Base-by-base conservation (phyloP, 2,888 invertebrate species). In the Pammene fasciana region DNA sequence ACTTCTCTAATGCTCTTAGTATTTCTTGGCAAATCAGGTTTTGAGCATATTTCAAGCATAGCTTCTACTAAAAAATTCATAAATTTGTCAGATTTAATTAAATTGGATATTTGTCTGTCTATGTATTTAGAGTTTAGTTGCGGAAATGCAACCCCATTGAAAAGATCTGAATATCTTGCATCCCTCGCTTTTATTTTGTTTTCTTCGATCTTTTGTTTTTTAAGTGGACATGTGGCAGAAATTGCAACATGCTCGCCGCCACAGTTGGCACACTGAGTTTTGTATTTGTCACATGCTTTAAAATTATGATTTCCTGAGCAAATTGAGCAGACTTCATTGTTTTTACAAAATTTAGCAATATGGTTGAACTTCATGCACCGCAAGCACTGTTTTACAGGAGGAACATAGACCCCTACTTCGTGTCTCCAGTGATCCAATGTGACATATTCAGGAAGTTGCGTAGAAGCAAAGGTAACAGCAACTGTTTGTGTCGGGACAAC, bases 201-300 rank as follows among this genome's bases (percentile, higher is more conserved):
- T 55, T 55, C 55, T 14, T 55, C 14, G 9, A 55, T 55, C 16
- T 55, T 55, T 14, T 38, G 38, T 16, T 55, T 55, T 38, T 55
- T 55, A 3, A 55, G 14, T 9, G 55, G 55, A 34, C 55, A 55
- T 14, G 38, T 14, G 36, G 38, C 14, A 0, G 55, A 55, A 14
- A 55, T 55, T 2, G 38, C 38, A 0, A 38, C 16, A 14, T 55
- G 55, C 2, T 55, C 55, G 5, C 38, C 36, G 8, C 55, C 55
- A 14, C 55, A 55, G 9, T 55, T 55, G 2, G 55, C 55, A 9
- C 55, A 55, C 38, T 14, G 14, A 13, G 36, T 55, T 55, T 55
- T 36, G 26, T 1, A 9, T 7, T 56, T 56, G 5, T 7, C 9
- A 38, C 54, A 54, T 0, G 7, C n/a, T 36, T 54, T 54, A 11